Evolutionary conservation across 1,140 invertebrate species (phyloP).

Genomic region (Rhopalosiphum maidis): DNA sequence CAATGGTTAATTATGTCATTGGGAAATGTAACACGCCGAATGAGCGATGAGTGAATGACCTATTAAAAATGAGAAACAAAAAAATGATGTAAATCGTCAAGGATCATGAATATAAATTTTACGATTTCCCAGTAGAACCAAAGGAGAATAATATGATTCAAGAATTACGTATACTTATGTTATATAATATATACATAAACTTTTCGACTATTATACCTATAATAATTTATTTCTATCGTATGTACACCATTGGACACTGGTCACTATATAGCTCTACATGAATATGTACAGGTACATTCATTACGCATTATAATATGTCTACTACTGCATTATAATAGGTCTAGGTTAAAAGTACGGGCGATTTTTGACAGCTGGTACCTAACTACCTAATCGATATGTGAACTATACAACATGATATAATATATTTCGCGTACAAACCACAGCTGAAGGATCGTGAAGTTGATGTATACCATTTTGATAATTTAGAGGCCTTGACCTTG

Average conservation of each 20-base stretch:
- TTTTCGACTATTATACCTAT: not conserved
- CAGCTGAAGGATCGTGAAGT: not conserved
- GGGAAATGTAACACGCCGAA: not conserved
- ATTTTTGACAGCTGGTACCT: not conserved
- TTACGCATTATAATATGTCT: not conserved
- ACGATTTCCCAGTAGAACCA: not conserved
- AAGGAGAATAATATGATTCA: not conserved
- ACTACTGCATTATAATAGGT: not conserved
- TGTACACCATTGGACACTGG: not conserved
- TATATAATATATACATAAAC: not conserved
- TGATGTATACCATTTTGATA: not conserved
- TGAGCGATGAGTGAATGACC: not conserved
- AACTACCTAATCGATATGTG: not conserved
- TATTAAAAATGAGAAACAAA: not conserved
- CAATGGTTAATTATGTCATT: not conserved
- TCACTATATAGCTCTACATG: too few species aligned
- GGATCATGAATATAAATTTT: not conserved
- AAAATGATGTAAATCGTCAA: not conserved
- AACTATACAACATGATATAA: not conserved
- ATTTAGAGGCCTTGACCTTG: not conserved
- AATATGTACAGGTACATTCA: too few species aligned
- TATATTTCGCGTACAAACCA: not conserved
- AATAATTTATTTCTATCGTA: not conserved
- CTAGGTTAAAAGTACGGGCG: not conserved
- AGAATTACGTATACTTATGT: not conserved